Evolutionary conservation across 2,113 vertebrate species (phyloP).

Genomic region (Cynocephalus volans): DNA sequence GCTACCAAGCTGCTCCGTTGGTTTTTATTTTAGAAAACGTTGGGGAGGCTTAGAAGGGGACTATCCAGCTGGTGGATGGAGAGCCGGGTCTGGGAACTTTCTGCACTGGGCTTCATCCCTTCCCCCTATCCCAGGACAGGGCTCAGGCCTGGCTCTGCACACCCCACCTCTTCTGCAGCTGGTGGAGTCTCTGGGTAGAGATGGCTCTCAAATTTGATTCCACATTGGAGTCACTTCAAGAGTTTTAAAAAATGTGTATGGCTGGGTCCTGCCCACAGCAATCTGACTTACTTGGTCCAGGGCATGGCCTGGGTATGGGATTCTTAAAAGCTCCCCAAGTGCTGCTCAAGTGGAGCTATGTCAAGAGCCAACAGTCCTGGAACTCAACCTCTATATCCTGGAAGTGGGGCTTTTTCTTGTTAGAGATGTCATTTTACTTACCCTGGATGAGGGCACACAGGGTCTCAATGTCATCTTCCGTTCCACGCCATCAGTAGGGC

Average conservation of each 20-base stretch:
- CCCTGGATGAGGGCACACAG: no score
- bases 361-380: not conserved
- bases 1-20: not conserved
- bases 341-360: no score
- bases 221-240: not conserved
- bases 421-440: not conserved
- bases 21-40: not conserved
- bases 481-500: not conserved
- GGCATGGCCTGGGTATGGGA: no score
- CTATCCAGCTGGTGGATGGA: not conserved
- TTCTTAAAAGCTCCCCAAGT: not conserved
- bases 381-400: accelerated
- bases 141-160: not conserved
- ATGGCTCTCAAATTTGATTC: not conserved
- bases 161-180: no score
- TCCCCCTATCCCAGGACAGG: accelerated
- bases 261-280: not conserved
- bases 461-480: not conserved
- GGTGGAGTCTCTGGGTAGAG: not conserved
- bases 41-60: not conserved
- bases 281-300: not conserved
- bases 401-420: not conserved
- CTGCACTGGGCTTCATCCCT: not conserved
- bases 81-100: no score
- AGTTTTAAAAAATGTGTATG: not conserved